These are phyloP conservation scores for Branchinecta lynchi DNA, from an alignment of 1,140 invertebrate species.

Conservation along the genomic window DNA sequence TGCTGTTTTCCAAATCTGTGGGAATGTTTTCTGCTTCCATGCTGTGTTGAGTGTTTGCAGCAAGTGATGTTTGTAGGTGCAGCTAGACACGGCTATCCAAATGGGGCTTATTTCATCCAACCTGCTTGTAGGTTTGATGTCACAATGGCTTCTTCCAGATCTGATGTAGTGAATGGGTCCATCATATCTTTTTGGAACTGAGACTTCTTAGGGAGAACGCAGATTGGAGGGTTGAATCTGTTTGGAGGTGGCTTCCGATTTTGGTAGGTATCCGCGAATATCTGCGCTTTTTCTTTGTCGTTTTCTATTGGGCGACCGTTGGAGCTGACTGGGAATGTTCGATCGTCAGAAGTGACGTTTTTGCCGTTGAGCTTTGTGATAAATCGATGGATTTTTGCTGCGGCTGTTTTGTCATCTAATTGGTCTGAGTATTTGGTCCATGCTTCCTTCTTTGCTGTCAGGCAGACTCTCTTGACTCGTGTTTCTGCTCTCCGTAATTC, in stretches of 20 bases:
- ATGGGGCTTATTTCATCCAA: background rate
- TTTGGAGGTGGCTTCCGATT: background rate
- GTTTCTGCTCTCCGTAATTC: background rate
- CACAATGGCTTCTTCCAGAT: background rate
- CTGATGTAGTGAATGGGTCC: background rate
- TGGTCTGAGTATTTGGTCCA: background rate
- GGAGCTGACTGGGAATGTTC: background rate
- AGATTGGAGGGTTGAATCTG: background rate
- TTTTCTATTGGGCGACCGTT: background rate
- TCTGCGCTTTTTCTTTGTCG: background rate
- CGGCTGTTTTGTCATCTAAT: background rate
- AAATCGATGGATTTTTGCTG: background rate
- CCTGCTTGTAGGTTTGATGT: background rate
- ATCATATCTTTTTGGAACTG: background rate
- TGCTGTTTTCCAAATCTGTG: background rate
- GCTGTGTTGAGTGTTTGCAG: background rate
- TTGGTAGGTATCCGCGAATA: background rate
- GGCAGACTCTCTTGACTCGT: background rate
- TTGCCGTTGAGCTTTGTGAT: background rate
- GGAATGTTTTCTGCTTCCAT: background rate
- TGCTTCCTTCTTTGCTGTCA: background rate
- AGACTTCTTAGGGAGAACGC: background rate
- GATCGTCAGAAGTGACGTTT: background rate
- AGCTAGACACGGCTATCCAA: background rate
- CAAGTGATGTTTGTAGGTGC: background rate